Conservation (phyloP, 2,113 vertebrate genomes). For the Bubo scandiacus region DNA sequence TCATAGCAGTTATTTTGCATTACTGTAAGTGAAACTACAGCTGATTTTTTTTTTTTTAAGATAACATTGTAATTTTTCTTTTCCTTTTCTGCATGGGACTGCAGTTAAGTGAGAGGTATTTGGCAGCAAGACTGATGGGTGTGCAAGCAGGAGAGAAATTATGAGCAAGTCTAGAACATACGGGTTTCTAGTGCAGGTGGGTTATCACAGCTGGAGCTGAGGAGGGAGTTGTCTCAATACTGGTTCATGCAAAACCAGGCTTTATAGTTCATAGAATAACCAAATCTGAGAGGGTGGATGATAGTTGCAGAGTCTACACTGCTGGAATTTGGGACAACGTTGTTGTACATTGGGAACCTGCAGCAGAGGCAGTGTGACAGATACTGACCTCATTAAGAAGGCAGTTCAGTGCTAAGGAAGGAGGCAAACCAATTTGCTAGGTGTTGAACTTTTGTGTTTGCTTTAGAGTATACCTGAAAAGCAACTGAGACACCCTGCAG, state of each 20-base stretch:
- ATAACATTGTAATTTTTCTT: background rate
- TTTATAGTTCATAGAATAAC: background rate
- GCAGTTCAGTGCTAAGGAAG: background rate
- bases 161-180: background rate
- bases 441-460: background rate
- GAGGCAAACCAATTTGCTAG: background rate
- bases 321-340: background rate
- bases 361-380: background rate
- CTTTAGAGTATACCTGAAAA: background rate
- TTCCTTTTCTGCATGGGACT: background rate
- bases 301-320: rapidly evolving
- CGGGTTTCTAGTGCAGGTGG: background rate
- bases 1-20: background rate
- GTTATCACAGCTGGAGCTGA: background rate
- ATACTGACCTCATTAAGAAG: background rate
- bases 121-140: background rate
- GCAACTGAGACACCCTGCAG: background rate
- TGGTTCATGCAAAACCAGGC: background rate
- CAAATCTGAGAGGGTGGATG: background rate
- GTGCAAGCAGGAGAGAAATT: background rate
- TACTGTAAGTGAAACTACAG: background rate
- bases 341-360: background rate
- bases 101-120: background rate
- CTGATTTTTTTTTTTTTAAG: too few species aligned
- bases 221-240: background rate